These are phyloP conservation scores for Rhabdomys dilectus DNA, from an alignment of 2,113 vertebrate genomes.

Conservation along the genomic window DNA sequence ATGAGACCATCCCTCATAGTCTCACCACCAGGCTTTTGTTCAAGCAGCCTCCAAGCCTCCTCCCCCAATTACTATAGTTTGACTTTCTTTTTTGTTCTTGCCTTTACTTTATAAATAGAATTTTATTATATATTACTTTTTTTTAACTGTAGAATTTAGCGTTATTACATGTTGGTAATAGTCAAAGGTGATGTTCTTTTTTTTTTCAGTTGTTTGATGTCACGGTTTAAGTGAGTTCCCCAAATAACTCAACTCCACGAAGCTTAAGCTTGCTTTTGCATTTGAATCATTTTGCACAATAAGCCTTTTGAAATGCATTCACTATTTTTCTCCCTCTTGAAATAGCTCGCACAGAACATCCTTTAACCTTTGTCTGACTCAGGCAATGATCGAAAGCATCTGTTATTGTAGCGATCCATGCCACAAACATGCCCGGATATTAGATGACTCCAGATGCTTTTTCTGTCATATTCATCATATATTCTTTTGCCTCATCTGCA, in stretches of 20 bases:
- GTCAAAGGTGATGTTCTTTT: neutral
- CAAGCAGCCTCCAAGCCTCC: neutral
- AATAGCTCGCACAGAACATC: neutral
- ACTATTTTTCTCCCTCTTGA: conserved; percentile 17
- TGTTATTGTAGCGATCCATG: neutral
- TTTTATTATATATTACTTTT: neutral
- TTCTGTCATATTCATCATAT: neutral
- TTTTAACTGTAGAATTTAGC: neutral
- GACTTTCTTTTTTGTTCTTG: neutral
- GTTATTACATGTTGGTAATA: neutral
- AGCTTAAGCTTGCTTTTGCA: neutral
- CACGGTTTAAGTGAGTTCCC: neutral
- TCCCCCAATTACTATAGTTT: neutral
- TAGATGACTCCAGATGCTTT: conserved; percentile 28
- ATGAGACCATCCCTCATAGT: neutral
- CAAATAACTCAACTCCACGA: neutral
- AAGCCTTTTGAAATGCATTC: neutral
- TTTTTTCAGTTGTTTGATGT: neutral
- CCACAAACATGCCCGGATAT: neutral
- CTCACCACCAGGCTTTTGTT: neutral
- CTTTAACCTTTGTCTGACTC: conserved; percentile 4
- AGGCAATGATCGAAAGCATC: neutral
- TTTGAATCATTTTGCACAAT: conserved; percentile 31
- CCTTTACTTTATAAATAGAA: neutral
- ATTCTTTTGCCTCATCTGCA: neutral